These are phyloP conservation scores for Theonella swinhoei DNA, from an alignment of 37 sponge, comb jelly and placozoan species.

Conservation along the genomic window DNA sequence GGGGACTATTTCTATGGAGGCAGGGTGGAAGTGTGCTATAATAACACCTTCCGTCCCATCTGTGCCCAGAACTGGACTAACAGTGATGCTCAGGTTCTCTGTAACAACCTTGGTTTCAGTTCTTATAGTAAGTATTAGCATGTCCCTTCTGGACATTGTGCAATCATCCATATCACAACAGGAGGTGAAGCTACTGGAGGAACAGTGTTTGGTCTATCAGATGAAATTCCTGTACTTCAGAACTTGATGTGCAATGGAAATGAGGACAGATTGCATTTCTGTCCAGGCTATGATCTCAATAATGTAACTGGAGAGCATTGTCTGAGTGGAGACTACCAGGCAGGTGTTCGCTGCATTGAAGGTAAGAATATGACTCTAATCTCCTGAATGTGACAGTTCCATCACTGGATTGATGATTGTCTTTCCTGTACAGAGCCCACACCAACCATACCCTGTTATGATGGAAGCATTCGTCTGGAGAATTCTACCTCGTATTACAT, in stretches of 20 bases:
- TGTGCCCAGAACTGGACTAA: not conserved
- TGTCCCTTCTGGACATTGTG: too few relatives aligned
- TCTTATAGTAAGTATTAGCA: not conserved
- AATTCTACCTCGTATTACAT: not conserved
- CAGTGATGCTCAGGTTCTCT: not conserved
- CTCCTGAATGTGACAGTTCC: too few relatives aligned
- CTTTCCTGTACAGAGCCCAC: not conserved
- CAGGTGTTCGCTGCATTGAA: not conserved
- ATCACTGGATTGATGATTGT: too few relatives aligned
- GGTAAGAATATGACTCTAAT: too few relatives aligned
- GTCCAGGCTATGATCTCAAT: not conserved
- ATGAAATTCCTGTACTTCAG: not conserved
- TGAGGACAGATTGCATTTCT: not conserved
- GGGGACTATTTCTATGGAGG: not conserved
- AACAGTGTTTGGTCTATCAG: not conserved
- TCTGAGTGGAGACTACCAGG: not conserved
- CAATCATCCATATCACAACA: too few relatives aligned
- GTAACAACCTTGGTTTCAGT: not conserved
- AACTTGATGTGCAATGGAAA: not conserved
- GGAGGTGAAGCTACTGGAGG: not conserved
- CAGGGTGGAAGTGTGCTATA: conserved; percentile 8
- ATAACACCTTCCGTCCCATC: not conserved
- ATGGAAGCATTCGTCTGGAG: not conserved
- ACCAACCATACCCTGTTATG: not conserved
- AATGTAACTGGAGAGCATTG: not conserved